A percentile compares a stretch with the other conserved stretches of the same genome.
Evolutionary conservation across 1,140 invertebrate genomes (phyloP).

Genomic region (Harpegnathos saltator): DNA sequence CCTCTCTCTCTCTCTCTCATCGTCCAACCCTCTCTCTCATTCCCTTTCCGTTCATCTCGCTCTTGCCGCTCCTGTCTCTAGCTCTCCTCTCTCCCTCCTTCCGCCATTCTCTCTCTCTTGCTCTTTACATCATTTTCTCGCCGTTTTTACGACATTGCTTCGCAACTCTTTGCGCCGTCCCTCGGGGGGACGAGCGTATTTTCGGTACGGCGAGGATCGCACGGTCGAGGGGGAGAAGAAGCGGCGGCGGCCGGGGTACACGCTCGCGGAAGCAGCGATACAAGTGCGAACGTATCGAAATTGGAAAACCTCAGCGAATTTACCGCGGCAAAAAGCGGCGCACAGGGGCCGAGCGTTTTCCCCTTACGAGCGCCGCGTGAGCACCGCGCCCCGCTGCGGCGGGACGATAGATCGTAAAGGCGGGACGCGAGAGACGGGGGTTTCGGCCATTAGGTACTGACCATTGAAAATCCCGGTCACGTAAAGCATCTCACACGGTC

Average conservation of each 20-base stretch:
- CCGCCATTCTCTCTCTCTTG: background rate
- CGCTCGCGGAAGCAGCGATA: background rate
- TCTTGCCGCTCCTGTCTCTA: background rate
- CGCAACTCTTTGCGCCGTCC: slow-evolving; percentile 32
- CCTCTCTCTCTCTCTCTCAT: background rate
- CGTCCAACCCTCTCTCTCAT: slow-evolving; percentile 17
- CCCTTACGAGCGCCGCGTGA: slow-evolving; percentile 21
- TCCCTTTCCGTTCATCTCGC: background rate
- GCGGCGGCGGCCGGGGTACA: background rate
- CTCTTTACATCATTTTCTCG: slow-evolving; percentile 17
- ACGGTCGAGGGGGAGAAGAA: background rate
- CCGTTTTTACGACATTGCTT: slow-evolving; percentile 52
- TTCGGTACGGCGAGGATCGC: slow-evolving; percentile 31
- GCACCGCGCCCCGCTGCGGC: background rate
- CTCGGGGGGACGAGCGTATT: slow-evolving; percentile 34
- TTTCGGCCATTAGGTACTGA: slow-evolving; percentile 66
- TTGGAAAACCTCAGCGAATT: slow-evolving; percentile 60
- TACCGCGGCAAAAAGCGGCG: slow-evolving; percentile 42
- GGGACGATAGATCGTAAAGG: slow-evolving; percentile 37
- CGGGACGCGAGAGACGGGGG: slow-evolving; percentile 31
- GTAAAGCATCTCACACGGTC: slow-evolving; percentile 77
- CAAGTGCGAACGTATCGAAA: slow-evolving; percentile 50
- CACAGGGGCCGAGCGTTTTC: slow-evolving; percentile 19
- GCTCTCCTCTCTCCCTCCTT: slow-evolving; percentile 21
- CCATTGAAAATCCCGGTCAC: slow-evolving; percentile 77